Base-by-base conservation (phyloP, 2,888 invertebrate genomes). In the Cheilosia vernalis region DNA sequence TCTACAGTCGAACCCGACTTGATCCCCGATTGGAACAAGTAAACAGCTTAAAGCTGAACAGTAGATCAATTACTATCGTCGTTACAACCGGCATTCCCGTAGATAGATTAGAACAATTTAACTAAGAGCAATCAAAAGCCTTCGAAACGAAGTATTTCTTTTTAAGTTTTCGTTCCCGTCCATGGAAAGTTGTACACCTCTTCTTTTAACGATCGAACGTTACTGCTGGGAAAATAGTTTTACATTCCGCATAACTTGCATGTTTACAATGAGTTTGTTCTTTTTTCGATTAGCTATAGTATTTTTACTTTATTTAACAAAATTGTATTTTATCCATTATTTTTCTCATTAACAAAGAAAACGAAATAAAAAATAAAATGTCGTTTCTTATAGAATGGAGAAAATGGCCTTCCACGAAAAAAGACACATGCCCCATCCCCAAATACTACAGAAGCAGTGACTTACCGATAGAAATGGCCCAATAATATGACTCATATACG, bases 1-100 rank as follows among this genome's bases (percentile, higher is more conserved):
- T 88, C 87, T 47, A 88, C 89, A 30, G 88, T 89, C 9, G 92
- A 91, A 78, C 91, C 92, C n/a, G 92, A 92, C 86, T 87, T 92
- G 30, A 91, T 92, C 87, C 88, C 91, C 17, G 91, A 91, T 66
- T 91, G 91, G 90, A 87, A 84, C 40, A 87, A 88, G 56, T 88
- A 87, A 85, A 60, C 1, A 37, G 15, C n/a, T 61, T 21, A 40
- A 24, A 9, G 21, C 19, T 27, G 17, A 30, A 13, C 40, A 27
- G 4, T 69, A 74, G 42, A 79, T 79, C 64, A 64, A 80, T 80
- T 76, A 70, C 47, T 60, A 49, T 40, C 63, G 40, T 51, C 56
- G 44, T 80, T 42, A 53, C 67, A 79, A 44, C 55, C 66, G 79
- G 44, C 66, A 73, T 67, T 64, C 21, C 21, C 64, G 47, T 70